Base-by-base conservation (phyloP, 2,113 vertebrate species). In the Hipposideros armiger region DNA sequence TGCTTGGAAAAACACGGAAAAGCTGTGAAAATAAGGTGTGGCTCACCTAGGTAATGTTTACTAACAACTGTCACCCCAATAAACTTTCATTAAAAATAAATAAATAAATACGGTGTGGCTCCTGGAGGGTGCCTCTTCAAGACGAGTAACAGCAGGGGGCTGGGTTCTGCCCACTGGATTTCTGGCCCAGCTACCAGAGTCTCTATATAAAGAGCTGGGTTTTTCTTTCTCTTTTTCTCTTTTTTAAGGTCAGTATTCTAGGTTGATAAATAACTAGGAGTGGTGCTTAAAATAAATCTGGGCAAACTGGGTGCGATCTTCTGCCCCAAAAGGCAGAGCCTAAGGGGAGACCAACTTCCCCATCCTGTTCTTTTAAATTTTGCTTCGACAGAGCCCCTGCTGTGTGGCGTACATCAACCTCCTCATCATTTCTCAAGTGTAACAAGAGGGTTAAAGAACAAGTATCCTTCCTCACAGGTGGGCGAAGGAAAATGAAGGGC, bases 301-400 rank as follows among this genome's bases (percentile, higher is more conserved):
- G 47, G 66, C 20, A 69, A 74, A 90, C 1, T 19, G 52, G 40
- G 20, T 36, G 64, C 2, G 17, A 54, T 54, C 54, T 58, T 70
- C 77, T 26, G 50, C 4, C 52, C 73, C 19, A 28, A 81, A 73
- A n/a, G 4, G 40, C 81, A 87, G n/a, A 87, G 32, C 11, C 40
- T 28, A 13, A 36, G 0, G 26, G 85, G 40, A 36, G 50, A 5
- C 1, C 32, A 9, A 7, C 1, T 7, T 20, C 7, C 15, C 10
- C 19, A 24, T 13, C 14, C 56, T 50, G 32, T 72, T 66, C 50
- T 64, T 76, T 42, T 2, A 7, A 32, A 32, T 26, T 32, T 54
- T 50, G 47, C 45, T 54, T 47, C 67, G 40, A 30, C 22, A 54
- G n/a, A 40, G 45, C 47, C 16, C 14, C 0, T 5, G 42, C 40